Evolutionary conservation across 1,140 invertebrate genomes (phyloP).

Genomic region (Chrysomallon squamiferum): DNA sequence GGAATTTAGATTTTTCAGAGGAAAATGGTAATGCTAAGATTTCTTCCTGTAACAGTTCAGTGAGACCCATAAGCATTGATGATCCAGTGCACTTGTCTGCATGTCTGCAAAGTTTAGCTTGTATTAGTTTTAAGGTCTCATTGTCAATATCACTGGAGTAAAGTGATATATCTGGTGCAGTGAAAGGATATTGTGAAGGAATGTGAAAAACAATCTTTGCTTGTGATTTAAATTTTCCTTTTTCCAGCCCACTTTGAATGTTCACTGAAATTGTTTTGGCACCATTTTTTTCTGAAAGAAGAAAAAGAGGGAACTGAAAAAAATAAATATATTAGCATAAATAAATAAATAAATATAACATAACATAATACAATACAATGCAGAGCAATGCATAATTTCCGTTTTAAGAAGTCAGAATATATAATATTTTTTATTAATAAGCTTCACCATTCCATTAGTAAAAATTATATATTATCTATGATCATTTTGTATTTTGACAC

Average conservation of each 20-base stretch:
- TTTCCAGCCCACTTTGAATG: no score
- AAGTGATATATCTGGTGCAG: conserved; percentile 12
- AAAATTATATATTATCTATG: no score
- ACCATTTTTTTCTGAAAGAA: background rate
- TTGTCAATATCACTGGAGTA: background rate
- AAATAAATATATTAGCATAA: no score
- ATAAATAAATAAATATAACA: no score
- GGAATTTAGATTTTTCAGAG: background rate
- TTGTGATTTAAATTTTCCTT: background rate
- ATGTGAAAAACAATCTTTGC: conserved; percentile 7
- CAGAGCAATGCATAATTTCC: no score
- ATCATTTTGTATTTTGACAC: no score
- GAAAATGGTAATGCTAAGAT: background rate
- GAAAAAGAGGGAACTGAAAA: background rate
- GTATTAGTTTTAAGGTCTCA: background rate
- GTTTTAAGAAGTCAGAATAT: no score
- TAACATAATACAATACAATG: no score
- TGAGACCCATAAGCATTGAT: conserved; percentile 12
- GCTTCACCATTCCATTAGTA: no score
- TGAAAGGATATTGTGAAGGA: conserved; percentile 10
- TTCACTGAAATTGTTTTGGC: no score
- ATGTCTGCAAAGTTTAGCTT: background rate
- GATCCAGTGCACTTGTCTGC: background rate
- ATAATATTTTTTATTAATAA: no score
- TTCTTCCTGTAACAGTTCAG: conserved; percentile 3